phyloP scores from a whole-genome alignment of 2,113 vertebrate genomes.

The Menidia beryllina region DNA sequence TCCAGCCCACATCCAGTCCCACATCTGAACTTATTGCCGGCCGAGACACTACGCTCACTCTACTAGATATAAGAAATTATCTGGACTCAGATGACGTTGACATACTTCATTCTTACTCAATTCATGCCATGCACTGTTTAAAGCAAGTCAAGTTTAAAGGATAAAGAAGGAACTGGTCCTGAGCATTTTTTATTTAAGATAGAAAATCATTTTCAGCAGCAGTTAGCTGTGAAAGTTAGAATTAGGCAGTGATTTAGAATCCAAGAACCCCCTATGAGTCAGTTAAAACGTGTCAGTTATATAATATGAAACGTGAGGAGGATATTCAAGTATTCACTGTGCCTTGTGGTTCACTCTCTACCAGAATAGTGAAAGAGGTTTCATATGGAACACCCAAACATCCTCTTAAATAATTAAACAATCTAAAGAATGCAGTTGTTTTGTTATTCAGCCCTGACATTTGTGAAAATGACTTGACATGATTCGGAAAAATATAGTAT shows the following conservation, averaged over 20 bases:
- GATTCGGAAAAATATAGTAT: too few relatives aligned
- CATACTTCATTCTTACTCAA: conserved; percentile 1
- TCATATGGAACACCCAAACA: background rate
- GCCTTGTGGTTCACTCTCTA: background rate
- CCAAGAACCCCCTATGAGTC: background rate
- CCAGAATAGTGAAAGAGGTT: conserved; percentile 7
- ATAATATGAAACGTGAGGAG: background rate
- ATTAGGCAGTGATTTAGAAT: background rate
- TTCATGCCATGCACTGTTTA: background rate
- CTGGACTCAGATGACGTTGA: conserved; percentile 10
- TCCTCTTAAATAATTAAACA: background rate
- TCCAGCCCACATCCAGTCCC: background rate
- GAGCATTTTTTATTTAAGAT: background rate
- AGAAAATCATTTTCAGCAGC: too few relatives aligned
- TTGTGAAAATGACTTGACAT: background rate
- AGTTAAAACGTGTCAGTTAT: background rate
- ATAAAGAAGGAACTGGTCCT: too few relatives aligned
- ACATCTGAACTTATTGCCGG: conserved; percentile 10
- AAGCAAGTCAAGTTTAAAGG: background rate
- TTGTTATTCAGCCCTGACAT: too few relatives aligned
- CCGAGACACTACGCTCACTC: conserved; percentile 1
- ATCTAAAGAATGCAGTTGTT: too few relatives aligned
- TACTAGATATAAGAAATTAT: too few relatives aligned
- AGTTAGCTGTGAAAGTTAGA: background rate
- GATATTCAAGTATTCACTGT: conserved; percentile 1